phyloP scores from a whole-genome alignment of 2,113 vertebrate genomes.

The Crypturellus undulatus region DNA sequence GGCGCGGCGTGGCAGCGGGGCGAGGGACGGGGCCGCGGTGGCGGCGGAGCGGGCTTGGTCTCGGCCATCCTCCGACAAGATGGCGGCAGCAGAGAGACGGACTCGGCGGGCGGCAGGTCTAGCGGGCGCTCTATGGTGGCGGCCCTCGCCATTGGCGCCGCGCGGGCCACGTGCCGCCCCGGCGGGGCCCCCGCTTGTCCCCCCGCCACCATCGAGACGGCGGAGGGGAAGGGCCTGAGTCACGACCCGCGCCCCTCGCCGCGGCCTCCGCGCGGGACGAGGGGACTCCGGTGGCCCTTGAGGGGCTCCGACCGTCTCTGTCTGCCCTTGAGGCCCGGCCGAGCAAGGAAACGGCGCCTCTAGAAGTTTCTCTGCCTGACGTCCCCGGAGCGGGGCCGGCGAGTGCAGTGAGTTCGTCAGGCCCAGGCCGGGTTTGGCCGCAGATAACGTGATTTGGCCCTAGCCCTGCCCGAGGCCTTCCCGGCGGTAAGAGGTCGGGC shows the following conservation, averaged over 20 bases:
- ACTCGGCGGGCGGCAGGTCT: background rate
- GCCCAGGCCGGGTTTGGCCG: background rate
- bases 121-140: constrained; percentile 24
- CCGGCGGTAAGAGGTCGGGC: no score
- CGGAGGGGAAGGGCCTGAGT: background rate
- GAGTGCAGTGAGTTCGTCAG: rapidly evolving
- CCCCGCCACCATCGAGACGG: background rate
- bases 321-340: background rate
- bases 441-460: background rate
- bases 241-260: background rate
- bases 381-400: no score
- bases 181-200: no score
- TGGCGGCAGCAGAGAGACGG: constrained; percentile 50
- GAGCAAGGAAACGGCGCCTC: background rate
- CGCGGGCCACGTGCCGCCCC: constrained; percentile 5
- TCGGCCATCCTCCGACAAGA: constrained; percentile 19
- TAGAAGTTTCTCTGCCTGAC: no score
- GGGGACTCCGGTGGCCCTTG: background rate
- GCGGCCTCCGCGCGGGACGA: background rate
- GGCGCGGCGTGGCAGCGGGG: no score
- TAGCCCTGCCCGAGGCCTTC: no score
- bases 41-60: background rate
- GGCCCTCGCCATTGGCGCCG: constrained; percentile 18
- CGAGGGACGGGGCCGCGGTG: background rate
- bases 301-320: background rate